phyloP scores from a whole-genome alignment of 2,888 invertebrate genomes.

The Nymphalis urticae region DNA sequence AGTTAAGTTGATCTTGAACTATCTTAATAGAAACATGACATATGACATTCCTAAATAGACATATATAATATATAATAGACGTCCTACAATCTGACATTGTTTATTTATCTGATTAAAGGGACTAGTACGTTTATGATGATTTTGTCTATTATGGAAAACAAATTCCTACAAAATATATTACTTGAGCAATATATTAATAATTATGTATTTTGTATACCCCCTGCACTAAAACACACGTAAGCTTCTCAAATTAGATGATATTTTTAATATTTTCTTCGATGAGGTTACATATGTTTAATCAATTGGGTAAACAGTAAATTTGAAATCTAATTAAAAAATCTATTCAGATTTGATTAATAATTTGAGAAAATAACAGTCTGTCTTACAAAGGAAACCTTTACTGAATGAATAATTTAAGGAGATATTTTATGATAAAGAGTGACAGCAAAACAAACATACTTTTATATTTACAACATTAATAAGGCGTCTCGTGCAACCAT shows the following conservation, averaged over 20 bases:
- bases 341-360: too few species aligned
- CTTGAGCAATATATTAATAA: too few species aligned
- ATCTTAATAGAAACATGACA: background rate
- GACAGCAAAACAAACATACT: background rate
- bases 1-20: background rate
- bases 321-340: too few species aligned
- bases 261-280: too few species aligned
- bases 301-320: too few species aligned
- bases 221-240: too few species aligned
- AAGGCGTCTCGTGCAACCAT: constrained; percentile 38
- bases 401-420: background rate
- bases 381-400: background rate
- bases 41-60: constrained; percentile 1
- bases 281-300: too few species aligned
- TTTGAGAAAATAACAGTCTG: too few species aligned
- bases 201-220: too few species aligned
- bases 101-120: background rate
- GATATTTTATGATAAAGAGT: background rate
- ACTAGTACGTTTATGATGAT: background rate
- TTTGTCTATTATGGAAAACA: background rate
- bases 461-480: constrained; percentile 6
- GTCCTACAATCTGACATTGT: background rate
- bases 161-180: too few species aligned
- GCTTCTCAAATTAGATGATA: too few species aligned
- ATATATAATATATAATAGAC: background rate